Evolutionary conservation across 37 sponge, comb jelly and placozoan genomes (phyloP).

Genomic region (Beroe forskalii): DNA sequence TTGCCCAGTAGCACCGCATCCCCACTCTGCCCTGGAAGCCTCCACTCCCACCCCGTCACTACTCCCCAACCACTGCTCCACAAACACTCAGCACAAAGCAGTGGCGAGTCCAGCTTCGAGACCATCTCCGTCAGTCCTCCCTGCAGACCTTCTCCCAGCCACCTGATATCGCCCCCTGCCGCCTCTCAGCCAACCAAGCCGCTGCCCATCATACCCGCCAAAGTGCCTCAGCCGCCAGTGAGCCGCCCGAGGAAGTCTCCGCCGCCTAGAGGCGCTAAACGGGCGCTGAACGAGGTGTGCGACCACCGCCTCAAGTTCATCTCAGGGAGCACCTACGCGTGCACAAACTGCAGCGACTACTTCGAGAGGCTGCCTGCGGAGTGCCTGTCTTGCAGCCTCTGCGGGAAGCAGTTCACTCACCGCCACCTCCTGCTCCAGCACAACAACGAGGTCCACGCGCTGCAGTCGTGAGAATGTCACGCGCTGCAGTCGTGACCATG

Average conservation of each 20-base stretch:
- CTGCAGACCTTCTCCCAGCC: background rate
- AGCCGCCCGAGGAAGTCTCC: background rate
- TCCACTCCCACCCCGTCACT: background rate
- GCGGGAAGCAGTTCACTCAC: background rate
- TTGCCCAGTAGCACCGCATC: background rate
- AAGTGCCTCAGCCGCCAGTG: no score
- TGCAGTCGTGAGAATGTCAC: no score
- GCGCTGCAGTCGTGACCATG: no score
- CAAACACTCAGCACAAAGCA: no score
- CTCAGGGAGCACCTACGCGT: conserved; percentile 1
- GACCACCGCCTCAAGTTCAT: conserved; percentile 36
- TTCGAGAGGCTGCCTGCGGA: conserved; percentile 28
- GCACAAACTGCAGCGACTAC: background rate
- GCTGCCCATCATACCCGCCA: background rate
- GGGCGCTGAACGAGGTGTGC: conserved; percentile 7
- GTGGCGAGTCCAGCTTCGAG: background rate
- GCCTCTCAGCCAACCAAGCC: no score
- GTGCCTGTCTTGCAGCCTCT: background rate
- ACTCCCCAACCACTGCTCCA: background rate
- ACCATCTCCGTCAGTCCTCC: background rate
- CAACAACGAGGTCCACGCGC: conserved; percentile 27
- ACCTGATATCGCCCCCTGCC: background rate
- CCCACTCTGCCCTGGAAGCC: background rate
- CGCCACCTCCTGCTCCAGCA: conserved; percentile 16
- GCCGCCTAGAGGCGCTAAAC: background rate